A percentile compares a stretch with the other conserved stretches of the same genome.
These are phyloP conservation scores for Ligdia adustata DNA, from an alignment of 2,888 invertebrate genomes.

Conservation along the genomic window DNA sequence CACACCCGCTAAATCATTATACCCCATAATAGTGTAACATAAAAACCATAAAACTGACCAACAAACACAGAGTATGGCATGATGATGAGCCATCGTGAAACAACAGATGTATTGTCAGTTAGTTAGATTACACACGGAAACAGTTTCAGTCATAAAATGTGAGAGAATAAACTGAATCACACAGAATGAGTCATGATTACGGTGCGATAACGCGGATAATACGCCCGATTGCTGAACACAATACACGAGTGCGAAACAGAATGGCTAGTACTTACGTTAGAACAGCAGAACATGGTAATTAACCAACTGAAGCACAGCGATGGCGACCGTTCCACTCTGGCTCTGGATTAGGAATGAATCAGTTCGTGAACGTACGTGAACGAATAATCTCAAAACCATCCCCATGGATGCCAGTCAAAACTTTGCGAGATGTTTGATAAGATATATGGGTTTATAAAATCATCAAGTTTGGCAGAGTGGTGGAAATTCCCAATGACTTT, in stretches of 20 bases:
- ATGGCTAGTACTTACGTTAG: constrained; percentile 21
- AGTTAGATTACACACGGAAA: constrained; percentile 1
- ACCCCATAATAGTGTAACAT: no score
- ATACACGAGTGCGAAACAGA: constrained; percentile 1
- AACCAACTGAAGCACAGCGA: background rate
- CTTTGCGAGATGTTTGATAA: no score
- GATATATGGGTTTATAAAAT: no score
- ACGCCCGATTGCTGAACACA: constrained; percentile 10
- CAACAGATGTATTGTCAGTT: no score
- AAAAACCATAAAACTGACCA: no score
- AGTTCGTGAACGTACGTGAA: background rate
- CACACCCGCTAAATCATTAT: no score
- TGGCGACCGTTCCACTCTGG: constrained; percentile 10
- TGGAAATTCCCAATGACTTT: no score
- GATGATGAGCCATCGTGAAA: no score
- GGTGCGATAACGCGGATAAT: constrained; percentile 5
- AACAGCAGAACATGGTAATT: constrained; percentile 11
- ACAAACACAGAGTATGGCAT: no score
- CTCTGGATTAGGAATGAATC: constrained; percentile 14
- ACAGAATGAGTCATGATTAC: constrained; percentile 17
- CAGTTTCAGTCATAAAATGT: background rate
- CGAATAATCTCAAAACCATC: background rate
- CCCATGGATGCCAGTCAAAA: constrained; percentile 1
- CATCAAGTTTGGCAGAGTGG: no score
- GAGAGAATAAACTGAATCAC: constrained; percentile 21